Base-by-base conservation (phyloP, 2,888 invertebrate species). In the Reticulitermes lucifugus region DNA sequence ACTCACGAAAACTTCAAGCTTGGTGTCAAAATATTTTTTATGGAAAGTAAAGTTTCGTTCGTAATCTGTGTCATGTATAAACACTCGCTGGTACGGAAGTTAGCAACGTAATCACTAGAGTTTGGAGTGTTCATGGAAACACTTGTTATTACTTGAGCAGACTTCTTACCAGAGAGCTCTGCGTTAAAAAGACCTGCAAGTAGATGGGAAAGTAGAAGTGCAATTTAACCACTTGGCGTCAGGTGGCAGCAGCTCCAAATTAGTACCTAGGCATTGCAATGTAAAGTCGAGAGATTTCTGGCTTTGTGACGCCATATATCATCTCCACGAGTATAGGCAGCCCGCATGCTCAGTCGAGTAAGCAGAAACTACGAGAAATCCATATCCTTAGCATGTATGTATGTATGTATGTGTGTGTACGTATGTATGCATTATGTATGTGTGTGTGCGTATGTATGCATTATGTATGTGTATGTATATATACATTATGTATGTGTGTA, bases 151-250 rank as follows among this genome's bases (percentile, higher is more conserved):
- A 77, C 21, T 43, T 21, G 22, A 43, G 51, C n/a, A 22, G 22
- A 51, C 77, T 77, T 77, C 77, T 77, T 51, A 77, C 41, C 9
- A 46, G 77, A 46, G 77, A 21, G n/a, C 5, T 41, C 35, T 46
- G 46, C 4, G 9, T 9, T 46, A 46, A 25, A 46, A 51, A 46
- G n/a, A 43, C 18, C 5, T 14, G 43, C 3, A 22, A 9, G 2
- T n/a, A 22, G n/a, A 21, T 77, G 41, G 77, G 29, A 35, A 77
- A 77, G 77, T 46, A 77, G 77, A 77, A 77, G 51, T 77, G 77
- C 77, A 77, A 77, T 77, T 77, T 77, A 77, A 77, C 77, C 77
- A 77, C 77, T 77, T 77, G 77, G 77, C 46, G 77, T 43, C 77
- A 51, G 77, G 77, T 77, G 77, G 77, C 77, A 77, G 77, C n/a